Conservation (phyloP, 2,888 invertebrate genomes). For the Polydrusus pterygomalis region DNA sequence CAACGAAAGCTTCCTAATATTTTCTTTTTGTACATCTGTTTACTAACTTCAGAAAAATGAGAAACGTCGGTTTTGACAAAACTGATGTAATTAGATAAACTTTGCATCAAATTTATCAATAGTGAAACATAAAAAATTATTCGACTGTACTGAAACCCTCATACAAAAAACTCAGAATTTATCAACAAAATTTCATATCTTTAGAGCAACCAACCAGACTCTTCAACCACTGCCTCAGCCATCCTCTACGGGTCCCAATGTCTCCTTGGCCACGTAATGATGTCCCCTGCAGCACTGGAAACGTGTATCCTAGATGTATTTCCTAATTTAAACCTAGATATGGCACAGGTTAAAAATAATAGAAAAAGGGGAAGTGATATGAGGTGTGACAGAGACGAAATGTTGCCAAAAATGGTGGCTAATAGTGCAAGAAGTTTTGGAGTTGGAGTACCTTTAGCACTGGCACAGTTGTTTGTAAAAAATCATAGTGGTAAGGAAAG, state of each 20-base stretch:
- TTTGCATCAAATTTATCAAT: too few relatives aligned
- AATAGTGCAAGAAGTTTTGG: conserved; percentile 68
- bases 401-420: conserved; percentile 64
- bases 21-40: too few relatives aligned
- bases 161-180: too few relatives aligned
- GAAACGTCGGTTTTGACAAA: too few relatives aligned
- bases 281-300: conserved; percentile 71
- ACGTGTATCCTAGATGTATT: conserved; percentile 69
- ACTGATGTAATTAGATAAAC: too few relatives aligned
- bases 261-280: conserved; percentile 72
- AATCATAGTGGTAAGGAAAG: conserved; percentile 66
- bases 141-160: too few relatives aligned
- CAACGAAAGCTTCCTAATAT: too few relatives aligned
- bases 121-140: too few relatives aligned
- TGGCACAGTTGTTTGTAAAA: conserved; percentile 68
- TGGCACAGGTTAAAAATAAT: conserved; percentile 62
- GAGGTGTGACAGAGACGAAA: conserved; percentile 14
- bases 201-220: conserved; percentile 18
- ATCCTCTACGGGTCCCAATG: conserved; percentile 69
- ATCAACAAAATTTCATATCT: background rate
- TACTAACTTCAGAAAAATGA: too few relatives aligned
- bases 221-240: conserved; percentile 65
- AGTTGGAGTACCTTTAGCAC: conserved; percentile 68
- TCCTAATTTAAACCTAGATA: conserved; percentile 67
- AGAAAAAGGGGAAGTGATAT: conserved; percentile 62